Percentiles rank a stretch among this genome's conserved stretches.
Evolutionary conservation across 2,797 vertebrate species (phyloP).

Genomic region (Crenichthys baileyi): DNA sequence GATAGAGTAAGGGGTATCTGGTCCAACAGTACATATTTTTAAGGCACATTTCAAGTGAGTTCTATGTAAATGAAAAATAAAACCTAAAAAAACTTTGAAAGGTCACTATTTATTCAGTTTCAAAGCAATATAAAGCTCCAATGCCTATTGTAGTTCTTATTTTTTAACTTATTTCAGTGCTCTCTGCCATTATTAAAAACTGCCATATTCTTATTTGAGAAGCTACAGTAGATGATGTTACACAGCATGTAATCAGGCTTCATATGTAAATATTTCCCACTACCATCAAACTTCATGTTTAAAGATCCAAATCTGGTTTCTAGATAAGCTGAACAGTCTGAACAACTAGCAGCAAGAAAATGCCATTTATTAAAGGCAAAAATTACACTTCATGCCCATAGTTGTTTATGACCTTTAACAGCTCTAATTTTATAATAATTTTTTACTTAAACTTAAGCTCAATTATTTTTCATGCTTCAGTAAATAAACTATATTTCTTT

Average conservation of each 20-base stretch:
- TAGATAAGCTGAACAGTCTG: not conserved
- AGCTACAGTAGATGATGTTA: not conserved
- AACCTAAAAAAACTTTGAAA: not conserved
- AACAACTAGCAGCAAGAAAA: too few species aligned
- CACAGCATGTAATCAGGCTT: not conserved
- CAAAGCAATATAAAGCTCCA: not conserved
- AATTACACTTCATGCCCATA: too few species aligned
- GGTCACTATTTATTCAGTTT: not conserved
- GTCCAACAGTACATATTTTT: not conserved
- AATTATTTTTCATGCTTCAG: too few species aligned
- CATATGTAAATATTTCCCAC: not conserved
- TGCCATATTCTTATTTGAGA: not conserved
- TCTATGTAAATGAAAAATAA: not conserved
- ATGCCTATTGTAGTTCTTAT: not conserved
- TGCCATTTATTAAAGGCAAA: too few species aligned
- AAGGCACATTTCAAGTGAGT: not conserved
- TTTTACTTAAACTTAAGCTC: too few species aligned
- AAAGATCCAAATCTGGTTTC: not conserved
- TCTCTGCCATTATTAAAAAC: not conserved
- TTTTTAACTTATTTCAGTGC: not conserved
- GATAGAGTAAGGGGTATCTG: not conserved
- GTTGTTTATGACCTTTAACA: too few species aligned
- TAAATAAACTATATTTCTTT: too few species aligned
- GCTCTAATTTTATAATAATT: too few species aligned
- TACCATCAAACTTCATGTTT: not conserved